Base-by-base conservation (phyloP, 2,888 invertebrate species). In the Calliphora vomitoria region DNA sequence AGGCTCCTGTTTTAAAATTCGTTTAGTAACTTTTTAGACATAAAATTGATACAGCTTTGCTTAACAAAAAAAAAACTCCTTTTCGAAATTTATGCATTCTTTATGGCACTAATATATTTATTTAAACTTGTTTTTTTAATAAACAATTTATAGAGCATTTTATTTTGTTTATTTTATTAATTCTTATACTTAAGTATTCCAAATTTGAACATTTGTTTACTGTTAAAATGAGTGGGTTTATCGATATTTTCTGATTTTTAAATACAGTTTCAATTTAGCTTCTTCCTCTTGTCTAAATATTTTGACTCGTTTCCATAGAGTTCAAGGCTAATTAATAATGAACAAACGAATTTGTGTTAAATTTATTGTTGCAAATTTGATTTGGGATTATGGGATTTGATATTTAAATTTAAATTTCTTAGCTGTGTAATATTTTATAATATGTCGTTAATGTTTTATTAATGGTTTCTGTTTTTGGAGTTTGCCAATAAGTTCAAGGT, bases 251-350 rank as follows among this genome's bases (percentile, higher is more conserved):
- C 31, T 8, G n/a, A 38, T 69, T 11, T 78, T 78, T 44, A 11
- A 41, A 8, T n/a, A 25, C 20, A 50, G 1, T 44, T 44, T 50
- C 50, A 50, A 50, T 53, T 62, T 20, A 15, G 18, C 13, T 69
- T 20, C 47, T 85, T 80, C 50, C 18, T 60, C 41, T 60, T n/a
- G 31, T 84, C 25, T 15, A 35, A 25, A 62, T 35, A 20, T 10
- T 25, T 64, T 50, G 58, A 72, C 35, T 84, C 79, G 44, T 25
- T 35, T n/a, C 13, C 0, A 64, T 31, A 25, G 74, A 85, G 79
- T 85, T 85, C 85, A 85, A 85, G 85, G 85, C 66, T 50, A 80
- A 8, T 20, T 35, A 35, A 53, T 25, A 44, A 35, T 4, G 35
- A 11, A 44, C 1, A 13, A 11, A 44, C 0, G 0, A 50, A 18